Conservation (phyloP, 2,797 vertebrate genomes). For the Parotocinclus haroldoi region DNA sequence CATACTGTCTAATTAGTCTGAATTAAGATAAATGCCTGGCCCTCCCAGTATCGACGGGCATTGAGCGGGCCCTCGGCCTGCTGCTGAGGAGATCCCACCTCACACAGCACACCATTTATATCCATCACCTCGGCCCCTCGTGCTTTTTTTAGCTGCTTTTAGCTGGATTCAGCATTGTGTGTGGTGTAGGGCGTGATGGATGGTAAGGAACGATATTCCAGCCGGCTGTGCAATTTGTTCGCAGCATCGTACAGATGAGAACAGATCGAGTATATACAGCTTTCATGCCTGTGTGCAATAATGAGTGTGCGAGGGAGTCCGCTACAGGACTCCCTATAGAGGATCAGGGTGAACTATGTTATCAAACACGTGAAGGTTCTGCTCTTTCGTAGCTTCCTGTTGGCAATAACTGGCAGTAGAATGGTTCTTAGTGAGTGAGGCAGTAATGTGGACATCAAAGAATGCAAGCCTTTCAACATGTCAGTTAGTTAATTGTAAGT, state of each 20-base stretch:
- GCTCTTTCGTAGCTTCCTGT: too few species aligned
- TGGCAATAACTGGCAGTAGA: too few species aligned
- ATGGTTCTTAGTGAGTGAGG: too few species aligned
- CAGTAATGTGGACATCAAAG: too few species aligned
- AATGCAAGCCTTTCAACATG: too few species aligned
- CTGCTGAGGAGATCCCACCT: conserved; percentile 60
- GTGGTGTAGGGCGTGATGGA: conserved; percentile 16
- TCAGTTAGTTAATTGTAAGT: too few species aligned
- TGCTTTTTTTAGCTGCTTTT: not conserved
- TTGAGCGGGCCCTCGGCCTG: conserved; percentile 68
- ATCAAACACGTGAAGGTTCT: too few species aligned
- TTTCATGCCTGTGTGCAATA: not conserved
- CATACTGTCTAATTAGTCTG: conserved; percentile 71
- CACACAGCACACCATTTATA: conserved; percentile 73
- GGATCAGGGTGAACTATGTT: too few species aligned
- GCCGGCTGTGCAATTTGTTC: conserved; percentile 44
- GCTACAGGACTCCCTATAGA: too few species aligned
- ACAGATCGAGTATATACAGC: conserved; percentile 35
- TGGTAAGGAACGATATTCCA: conserved; percentile 31
- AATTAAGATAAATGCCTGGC: conserved; percentile 79
- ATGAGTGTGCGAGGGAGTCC: too few species aligned
- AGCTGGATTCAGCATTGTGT: conserved; percentile 19
- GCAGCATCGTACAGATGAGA: conserved; percentile 34
- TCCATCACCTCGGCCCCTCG: conserved; percentile 36
- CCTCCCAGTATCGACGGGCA: conserved; percentile 75